These are phyloP conservation scores for Coluber constrictor DNA, from an alignment of 2,797 vertebrate species.

Conservation along the genomic window DNA sequence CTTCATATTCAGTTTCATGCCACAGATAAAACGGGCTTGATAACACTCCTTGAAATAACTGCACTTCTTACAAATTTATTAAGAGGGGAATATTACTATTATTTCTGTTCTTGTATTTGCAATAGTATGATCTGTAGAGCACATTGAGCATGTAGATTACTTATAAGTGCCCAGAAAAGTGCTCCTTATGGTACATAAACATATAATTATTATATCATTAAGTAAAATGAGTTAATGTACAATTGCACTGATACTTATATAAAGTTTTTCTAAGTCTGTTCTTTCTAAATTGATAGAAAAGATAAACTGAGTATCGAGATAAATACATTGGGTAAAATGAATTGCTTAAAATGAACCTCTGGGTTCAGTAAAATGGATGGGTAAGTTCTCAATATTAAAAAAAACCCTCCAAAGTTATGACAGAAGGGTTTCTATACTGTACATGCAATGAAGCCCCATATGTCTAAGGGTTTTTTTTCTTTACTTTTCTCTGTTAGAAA, in stretches of 20 bases:
- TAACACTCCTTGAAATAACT: not conserved
- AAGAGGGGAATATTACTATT: not conserved
- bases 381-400: slow-evolving; percentile 62
- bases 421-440: slow-evolving; percentile 75
- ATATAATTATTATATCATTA: not conserved
- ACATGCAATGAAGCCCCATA: slow-evolving; percentile 77
- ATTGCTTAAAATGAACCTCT: slow-evolving; percentile 45
- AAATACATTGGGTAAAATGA: slow-evolving; percentile 43
- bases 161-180: not conserved
- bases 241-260: slow-evolving; percentile 24
- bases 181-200: not conserved
- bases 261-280: slow-evolving; percentile 1
- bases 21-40: slow-evolving; percentile 1
- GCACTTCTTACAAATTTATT: not conserved
- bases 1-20: slow-evolving; percentile 22
- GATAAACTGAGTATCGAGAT: slow-evolving; percentile 43
- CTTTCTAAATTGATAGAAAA: slow-evolving; percentile 33
- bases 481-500: slow-evolving; percentile 73
- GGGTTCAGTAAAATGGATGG: slow-evolving; percentile 51
- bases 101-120: not conserved
- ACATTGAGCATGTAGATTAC: not conserved
- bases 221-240: not conserved
- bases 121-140: not conserved
- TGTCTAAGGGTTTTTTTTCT: slow-evolving; percentile 70
- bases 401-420: slow-evolving; percentile 62